A percentile compares a stretch with the other conserved stretches of the same genome.
Conservation (phyloP, 2,113 vertebrate species). For the Pygoscelis adeliae region DNA sequence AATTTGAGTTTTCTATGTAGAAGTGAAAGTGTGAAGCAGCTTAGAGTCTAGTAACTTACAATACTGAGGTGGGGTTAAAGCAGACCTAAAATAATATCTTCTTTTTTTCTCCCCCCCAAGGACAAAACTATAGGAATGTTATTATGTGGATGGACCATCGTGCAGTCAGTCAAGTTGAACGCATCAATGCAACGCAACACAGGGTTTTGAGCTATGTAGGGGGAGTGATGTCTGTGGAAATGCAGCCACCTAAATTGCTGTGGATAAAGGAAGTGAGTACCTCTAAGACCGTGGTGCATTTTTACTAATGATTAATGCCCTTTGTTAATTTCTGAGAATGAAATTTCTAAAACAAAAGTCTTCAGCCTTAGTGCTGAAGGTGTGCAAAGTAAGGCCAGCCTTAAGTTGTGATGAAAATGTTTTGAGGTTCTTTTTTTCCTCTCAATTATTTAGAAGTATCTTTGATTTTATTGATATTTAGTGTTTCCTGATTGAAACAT, state of each 20-base stretch:
- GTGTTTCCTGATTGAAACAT: background rate
- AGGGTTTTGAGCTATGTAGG: slow-evolving; percentile 83
- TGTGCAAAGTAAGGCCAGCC: background rate
- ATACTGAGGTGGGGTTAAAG: background rate
- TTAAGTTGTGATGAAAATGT: background rate
- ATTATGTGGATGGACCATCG: slow-evolving; percentile 99
- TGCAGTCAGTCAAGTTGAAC: slow-evolving; percentile 83
- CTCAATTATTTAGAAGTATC: background rate
- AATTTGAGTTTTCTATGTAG: background rate
- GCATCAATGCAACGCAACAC: slow-evolving; percentile 85
- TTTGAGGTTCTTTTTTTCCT: background rate
- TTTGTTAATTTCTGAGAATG: background rate
- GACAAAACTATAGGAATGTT: slow-evolving; percentile 81
- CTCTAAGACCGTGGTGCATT: background rate
- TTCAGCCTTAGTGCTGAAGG: background rate
- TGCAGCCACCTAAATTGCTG: slow-evolving; percentile 96
- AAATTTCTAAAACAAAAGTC: background rate
- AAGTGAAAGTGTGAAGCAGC: background rate
- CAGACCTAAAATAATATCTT: background rate
- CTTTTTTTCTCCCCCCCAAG: slow-evolving; percentile 48
- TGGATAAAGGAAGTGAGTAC: slow-evolving; percentile 94
- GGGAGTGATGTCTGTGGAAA: slow-evolving; percentile 94
- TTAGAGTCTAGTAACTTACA: background rate
- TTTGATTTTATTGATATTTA: background rate
- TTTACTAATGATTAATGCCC: background rate